Percentiles rank a stretch among this genome's conserved stretches.
phyloP scores from a whole-genome alignment of 2,888 invertebrate species.

The Macrosiphum euphorbiae region DNA sequence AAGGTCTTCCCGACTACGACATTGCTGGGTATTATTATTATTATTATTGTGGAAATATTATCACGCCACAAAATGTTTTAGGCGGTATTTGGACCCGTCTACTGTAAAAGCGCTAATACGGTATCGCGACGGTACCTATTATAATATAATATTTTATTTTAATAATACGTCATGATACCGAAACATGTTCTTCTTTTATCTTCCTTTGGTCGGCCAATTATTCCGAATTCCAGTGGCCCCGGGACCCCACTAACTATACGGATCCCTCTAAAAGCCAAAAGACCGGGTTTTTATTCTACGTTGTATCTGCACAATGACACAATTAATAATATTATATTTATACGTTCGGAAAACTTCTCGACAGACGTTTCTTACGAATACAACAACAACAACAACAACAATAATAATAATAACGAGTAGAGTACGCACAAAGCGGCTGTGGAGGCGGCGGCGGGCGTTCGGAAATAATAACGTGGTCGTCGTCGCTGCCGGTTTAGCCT shows the following conservation, averaged over 20 bases:
- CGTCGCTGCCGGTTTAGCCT: background rate
- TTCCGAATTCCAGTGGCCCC: background rate
- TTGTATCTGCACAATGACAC: background rate
- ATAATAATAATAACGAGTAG: background rate
- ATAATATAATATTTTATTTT: background rate
- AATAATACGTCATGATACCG: background rate
- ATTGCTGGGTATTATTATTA: background rate
- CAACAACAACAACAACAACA: background rate
- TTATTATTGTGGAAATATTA: background rate
- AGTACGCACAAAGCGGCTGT: background rate
- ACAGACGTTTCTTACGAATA: background rate
- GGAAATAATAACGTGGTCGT: conserved; percentile 23
- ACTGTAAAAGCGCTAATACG: background rate
- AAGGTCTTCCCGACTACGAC: background rate
- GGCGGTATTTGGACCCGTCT: background rate
- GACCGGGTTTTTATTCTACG: background rate
- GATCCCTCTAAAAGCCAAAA: background rate
- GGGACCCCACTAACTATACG: background rate
- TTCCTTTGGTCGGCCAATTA: conserved; percentile 18
- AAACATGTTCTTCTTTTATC: background rate
- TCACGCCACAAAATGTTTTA: background rate
- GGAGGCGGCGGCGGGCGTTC: background rate
- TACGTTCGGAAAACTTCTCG: background rate
- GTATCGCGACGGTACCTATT: background rate
- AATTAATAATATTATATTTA: too few relatives aligned